These are phyloP conservation scores for Apodemia mormo DNA, from an alignment of 2,888 invertebrate genomes.

Conservation along the genomic window DNA sequence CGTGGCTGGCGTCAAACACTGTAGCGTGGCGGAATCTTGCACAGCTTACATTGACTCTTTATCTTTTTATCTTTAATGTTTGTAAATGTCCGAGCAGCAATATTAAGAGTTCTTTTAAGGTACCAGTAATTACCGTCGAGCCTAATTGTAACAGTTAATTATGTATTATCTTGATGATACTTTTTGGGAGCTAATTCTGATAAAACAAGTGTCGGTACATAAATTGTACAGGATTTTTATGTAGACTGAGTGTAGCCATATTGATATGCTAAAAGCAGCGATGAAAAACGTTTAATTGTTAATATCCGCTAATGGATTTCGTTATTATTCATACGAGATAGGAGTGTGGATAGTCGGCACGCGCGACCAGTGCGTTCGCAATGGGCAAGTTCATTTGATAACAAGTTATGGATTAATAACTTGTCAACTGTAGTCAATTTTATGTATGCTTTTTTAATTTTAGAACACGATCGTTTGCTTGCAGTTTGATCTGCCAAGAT, in stretches of 20 bases:
- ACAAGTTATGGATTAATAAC: slow-evolving; percentile 67
- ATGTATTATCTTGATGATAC: slow-evolving; percentile 29
- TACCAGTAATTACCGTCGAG: slow-evolving; percentile 33
- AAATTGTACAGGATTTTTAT: slow-evolving; percentile 7
- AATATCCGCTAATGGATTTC: slow-evolving; percentile 25
- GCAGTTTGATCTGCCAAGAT: neutral
- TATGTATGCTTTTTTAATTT: slow-evolving; percentile 54
- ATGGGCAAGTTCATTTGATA: slow-evolving; percentile 72
- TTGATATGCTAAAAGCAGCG: slow-evolving; percentile 27
- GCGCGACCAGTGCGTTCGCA: slow-evolving; percentile 56
- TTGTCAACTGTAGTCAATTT: slow-evolving; percentile 71
- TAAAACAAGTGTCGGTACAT: neutral
- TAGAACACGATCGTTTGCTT: neutral
- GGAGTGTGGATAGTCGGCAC: slow-evolving; percentile 53
- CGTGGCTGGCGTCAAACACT: slow-evolving; percentile 71
- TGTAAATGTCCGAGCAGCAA: slow-evolving; percentile 7
- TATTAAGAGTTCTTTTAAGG: slow-evolving; percentile 29
- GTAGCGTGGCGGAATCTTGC: slow-evolving; percentile 53
- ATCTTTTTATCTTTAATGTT: slow-evolving; percentile 38
- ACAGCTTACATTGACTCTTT: slow-evolving; percentile 61
- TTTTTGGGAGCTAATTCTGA: slow-evolving; percentile 27
- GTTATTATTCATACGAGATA: slow-evolving; percentile 42
- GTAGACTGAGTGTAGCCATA: slow-evolving; percentile 1
- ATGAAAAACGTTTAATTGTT: slow-evolving; percentile 32
- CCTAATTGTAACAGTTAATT: slow-evolving; percentile 37